Evolutionary conservation across 2,888 invertebrate species (phyloP).

Genomic region (Bembecia ichneumoniformis): DNA sequence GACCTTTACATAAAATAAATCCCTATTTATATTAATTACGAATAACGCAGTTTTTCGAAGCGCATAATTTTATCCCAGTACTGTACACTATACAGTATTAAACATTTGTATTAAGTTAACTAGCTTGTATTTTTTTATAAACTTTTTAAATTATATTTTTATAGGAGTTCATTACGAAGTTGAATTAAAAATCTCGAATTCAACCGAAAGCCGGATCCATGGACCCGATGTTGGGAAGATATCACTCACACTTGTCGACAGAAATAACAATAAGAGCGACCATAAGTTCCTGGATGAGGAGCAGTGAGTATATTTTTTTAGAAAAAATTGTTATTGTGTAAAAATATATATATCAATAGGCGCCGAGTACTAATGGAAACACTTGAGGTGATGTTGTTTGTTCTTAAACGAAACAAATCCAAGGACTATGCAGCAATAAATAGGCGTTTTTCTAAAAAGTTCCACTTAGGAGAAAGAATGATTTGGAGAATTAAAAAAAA

Average conservation of each 20-base stretch:
- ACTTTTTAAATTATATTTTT: conserved; percentile 12
- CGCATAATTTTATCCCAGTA: too few relatives aligned
- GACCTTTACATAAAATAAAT: too few relatives aligned
- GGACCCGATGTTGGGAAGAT: conserved; percentile 86
- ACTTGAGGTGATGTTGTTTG: background rate
- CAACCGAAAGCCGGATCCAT: conserved; percentile 78
- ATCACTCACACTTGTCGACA: conserved; percentile 76
- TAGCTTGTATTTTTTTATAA: background rate
- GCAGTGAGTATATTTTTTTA: conserved; percentile 40
- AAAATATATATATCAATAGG: background rate
- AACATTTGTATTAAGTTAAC: too few relatives aligned
- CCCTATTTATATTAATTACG: too few relatives aligned
- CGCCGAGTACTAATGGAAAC: too few relatives aligned
- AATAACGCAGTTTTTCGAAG: too few relatives aligned
- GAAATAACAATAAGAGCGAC: conserved; percentile 72
- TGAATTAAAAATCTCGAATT: conserved; percentile 80
- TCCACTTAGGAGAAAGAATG: too few relatives aligned
- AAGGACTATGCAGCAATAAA: too few relatives aligned
- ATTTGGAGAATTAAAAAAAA: too few relatives aligned
- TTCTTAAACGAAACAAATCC: background rate
- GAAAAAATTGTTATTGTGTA: too few relatives aligned
- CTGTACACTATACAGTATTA: too few relatives aligned
- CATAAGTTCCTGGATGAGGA: conserved; percentile 71
- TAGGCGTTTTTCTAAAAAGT: too few relatives aligned
- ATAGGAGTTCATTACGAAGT: conserved; percentile 86